Base-by-base conservation (phyloP, 2,113 vertebrate species). In the Misgurnus mizolepis region DNA sequence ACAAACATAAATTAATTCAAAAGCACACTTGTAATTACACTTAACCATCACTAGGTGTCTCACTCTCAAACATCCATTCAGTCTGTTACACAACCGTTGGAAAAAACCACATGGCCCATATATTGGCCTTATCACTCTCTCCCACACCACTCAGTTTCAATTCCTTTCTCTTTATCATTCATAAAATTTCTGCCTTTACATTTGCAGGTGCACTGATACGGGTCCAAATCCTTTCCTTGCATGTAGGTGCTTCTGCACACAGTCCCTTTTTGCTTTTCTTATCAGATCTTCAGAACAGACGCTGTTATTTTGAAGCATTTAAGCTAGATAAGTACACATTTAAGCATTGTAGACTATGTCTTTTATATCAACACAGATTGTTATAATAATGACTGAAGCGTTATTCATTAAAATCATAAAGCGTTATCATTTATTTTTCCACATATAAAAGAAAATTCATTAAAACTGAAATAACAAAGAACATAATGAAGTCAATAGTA, bases 1-100 rank as follows among this genome's bases (percentile, higher is more conserved):
- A 43, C 43, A 72, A 10, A 80, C 55, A 79, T 6, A 76, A 60
- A 80, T 0, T 86, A 88, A 84, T 55, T 34, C 77, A 64, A 56
- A 82, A 83, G 67, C 75, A 8, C n/a, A 47, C 6, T 43, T 84
- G 89, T 81, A 88, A 78, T 86, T 88, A 67, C 86, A 82, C 2
- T 2, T 5, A 7, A 5, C 53, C 76, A 74, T 88, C 92, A 91
- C 87, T 67, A 91, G 92, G 86, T 89, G 93, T 91, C 92, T 87
- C 89, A 90, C 15, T 84, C 77, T 85, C 73, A 85, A 76, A 73
- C 87, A 76, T 82, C 79, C 76, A 77, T 80, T 72, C 62, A 82
- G 4, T n/a, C 65, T 73, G 45, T 87, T 85, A 85, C 83, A 89
- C 89, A 91, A 89, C 39, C 39, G 10, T 55, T 61, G 5, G 15